Conservation (phyloP, 2,797 vertebrate genomes). For the Gouania willdenowi region DNA sequence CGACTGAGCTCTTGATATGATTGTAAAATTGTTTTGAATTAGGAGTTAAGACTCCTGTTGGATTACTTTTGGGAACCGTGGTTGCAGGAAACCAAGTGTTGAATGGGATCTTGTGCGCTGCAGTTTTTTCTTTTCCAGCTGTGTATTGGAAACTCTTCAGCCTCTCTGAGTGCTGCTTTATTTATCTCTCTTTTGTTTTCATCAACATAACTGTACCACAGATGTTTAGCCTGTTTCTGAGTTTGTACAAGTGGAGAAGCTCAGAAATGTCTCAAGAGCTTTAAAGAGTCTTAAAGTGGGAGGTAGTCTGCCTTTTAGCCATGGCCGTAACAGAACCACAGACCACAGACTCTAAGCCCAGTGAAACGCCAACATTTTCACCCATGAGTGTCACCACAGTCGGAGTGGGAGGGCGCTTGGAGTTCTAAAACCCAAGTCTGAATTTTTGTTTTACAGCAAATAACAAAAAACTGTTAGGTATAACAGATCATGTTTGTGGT, state of each 20-base stretch:
- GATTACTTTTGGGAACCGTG: constrained; percentile 20
- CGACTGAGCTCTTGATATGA: constrained; percentile 36
- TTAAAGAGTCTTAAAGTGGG: constrained; percentile 32
- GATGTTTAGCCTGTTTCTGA: constrained; percentile 18
- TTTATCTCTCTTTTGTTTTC: background rate
- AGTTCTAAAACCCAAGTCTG: constrained; percentile 16
- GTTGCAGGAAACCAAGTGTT: constrained; percentile 29
- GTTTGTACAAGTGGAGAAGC: constrained; percentile 17
- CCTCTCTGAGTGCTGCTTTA: background rate
- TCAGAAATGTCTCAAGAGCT: constrained; percentile 10
- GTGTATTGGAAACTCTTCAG: constrained; percentile 12
- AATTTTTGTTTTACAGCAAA: constrained; percentile 14
- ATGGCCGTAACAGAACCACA: constrained; percentile 38
- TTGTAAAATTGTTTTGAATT: constrained; percentile 37
- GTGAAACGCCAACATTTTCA: constrained; percentile 34
- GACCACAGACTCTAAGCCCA: constrained; percentile 47
- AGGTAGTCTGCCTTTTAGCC: constrained; percentile 15
- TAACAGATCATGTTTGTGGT: too few relatives aligned
- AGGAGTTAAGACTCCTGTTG: constrained; percentile 29
- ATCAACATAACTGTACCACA: constrained; percentile 7
- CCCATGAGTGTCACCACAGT: constrained; percentile 29
- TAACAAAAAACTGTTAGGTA: too few relatives aligned
- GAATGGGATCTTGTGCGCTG: constrained; percentile 26
- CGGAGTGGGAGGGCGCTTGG: constrained; percentile 23
- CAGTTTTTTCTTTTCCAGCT: constrained; percentile 21